Percentiles rank a stretch among this genome's conserved stretches.
phyloP scores from a whole-genome alignment of 1,140 invertebrate genomes.

The Nasonia longicornis region DNA sequence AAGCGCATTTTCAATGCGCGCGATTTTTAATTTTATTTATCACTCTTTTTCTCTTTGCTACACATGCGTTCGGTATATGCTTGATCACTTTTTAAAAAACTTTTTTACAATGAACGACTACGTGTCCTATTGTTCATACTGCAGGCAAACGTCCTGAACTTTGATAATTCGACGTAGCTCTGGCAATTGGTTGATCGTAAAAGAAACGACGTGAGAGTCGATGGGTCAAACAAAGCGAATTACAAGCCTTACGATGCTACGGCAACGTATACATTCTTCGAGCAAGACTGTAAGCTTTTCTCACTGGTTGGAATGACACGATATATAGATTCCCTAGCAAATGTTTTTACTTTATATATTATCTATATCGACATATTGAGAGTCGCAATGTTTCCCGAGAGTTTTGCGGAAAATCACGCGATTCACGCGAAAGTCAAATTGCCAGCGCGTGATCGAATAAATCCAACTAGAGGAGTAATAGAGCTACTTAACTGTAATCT shows the following conservation, averaged over 20 bases:
- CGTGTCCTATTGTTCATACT: slow-evolving; percentile 6
- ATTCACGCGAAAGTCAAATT: not conserved
- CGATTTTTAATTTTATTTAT: slow-evolving; percentile 38
- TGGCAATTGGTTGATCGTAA: slow-evolving; percentile 12
- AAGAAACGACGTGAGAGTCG: not conserved
- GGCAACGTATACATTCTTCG: not conserved
- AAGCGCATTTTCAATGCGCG: slow-evolving; percentile 40
- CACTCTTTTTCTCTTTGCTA: slow-evolving; percentile 31
- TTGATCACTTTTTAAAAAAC: not conserved
- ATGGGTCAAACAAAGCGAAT: not conserved
- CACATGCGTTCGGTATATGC: not conserved
- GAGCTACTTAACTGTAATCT: slow-evolving; percentile 40
- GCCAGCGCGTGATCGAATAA: slow-evolving; percentile 24
- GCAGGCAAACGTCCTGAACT: slow-evolving; percentile 4
- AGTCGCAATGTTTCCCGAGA: too few species aligned
- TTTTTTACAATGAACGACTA: slow-evolving; percentile 25
- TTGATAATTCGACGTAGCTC: slow-evolving; percentile 4
- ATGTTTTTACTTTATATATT: not conserved
- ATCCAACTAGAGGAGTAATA: slow-evolving; percentile 33
- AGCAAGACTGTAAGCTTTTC: not conserved
- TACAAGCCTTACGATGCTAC: not conserved
- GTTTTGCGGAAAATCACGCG: too few species aligned
- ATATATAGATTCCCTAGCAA: not conserved
- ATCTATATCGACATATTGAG: too few species aligned
- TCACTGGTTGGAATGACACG: too few species aligned